Evolutionary conservation across 1,140 invertebrate genomes (phyloP).

Genomic region (Pseudomyrmex dendroicus): DNA sequence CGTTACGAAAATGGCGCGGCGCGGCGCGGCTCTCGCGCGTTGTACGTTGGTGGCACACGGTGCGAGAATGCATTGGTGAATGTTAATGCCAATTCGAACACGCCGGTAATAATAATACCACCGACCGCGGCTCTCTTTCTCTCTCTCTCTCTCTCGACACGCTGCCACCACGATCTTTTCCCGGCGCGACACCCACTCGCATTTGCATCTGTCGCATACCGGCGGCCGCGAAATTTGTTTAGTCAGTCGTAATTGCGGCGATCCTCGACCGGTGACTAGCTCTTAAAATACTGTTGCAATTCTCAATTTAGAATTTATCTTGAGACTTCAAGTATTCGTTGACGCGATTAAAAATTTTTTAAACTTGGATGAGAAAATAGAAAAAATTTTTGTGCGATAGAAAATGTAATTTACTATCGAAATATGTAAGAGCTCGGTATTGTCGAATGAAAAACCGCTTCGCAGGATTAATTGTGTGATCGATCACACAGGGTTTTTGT

Average conservation of each 20-base stretch:
- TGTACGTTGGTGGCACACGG: conserved; percentile 33
- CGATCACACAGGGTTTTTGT: neutral
- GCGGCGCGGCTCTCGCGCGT: conserved; percentile 40
- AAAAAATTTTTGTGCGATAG: neutral
- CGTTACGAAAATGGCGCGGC: conserved; percentile 81
- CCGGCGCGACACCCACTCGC: conserved; percentile 5
- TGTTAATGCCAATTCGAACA: conserved; percentile 76
- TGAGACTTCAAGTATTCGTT: neutral
- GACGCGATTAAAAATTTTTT: neutral
- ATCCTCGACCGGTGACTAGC: conserved; percentile 17
- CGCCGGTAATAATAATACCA: conserved; percentile 68
- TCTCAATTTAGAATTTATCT: neutral
- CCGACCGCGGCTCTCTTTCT: conserved; percentile 20
- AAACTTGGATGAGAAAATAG: neutral
- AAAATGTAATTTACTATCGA: neutral
- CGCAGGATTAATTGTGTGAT: neutral
- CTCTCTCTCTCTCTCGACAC: neutral
- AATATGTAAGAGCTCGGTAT: too few species aligned
- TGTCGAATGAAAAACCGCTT: neutral
- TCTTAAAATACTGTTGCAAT: neutral
- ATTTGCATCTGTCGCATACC: conserved; percentile 28
- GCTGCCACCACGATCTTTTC: neutral
- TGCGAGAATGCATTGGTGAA: conserved; percentile 68
- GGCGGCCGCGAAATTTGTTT: conserved; percentile 22
- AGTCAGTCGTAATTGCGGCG: conserved; percentile 47